Evolutionary conservation across 2,797 vertebrate species (phyloP), one percentile per base, ranked within the genome.

Genomic region (Myripristis murdjan): DNA sequence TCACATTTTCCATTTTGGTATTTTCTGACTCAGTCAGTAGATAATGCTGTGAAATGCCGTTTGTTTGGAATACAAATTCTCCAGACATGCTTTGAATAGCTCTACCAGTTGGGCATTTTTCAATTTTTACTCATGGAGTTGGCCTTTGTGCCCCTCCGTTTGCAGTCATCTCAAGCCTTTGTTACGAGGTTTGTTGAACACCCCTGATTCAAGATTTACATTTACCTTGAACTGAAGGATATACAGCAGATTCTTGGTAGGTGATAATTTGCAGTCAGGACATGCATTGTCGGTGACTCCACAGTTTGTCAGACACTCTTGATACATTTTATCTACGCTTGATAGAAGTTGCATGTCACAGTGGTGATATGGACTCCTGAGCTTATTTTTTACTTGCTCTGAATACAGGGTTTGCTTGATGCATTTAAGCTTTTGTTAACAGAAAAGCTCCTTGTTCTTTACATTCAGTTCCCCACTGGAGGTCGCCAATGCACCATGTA

Each of bases 401-500:
- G 15, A 57, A 47, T 5, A 12, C 3, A 51, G 1, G 1, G 2
- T 14, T 20, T 39, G 24, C 23, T 2, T 15, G 1, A 37, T 33
- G 24, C 2, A 28, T 64, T 0, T 0, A 64, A 48, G 16, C 22
- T 46, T 58, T 31, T 37, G 20, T 46, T 43, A 73, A 41, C 10
- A 26, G 33, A 23, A 47, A 11, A 26, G 6, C 2, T 61, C 22
- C 54, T 23, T 46, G 9, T 47, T 70, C 16, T 71, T 59, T 79
- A 41, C 70, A 54, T 57, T 53, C 49, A 53, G 54, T 75, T 81
- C 73, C 71, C 92, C 92, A 92, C 92, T 86, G 82, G 92, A 89
- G 90, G 92, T 90, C 92, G 86, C 87, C 43, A 90, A 85, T 90
- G 90, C 65, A 71, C 89, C 55, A 14, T 18, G 15, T 53, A 72